Conservation (phyloP, 2,113 vertebrate genomes). For the Coryphaenoides rupestris region DNA sequence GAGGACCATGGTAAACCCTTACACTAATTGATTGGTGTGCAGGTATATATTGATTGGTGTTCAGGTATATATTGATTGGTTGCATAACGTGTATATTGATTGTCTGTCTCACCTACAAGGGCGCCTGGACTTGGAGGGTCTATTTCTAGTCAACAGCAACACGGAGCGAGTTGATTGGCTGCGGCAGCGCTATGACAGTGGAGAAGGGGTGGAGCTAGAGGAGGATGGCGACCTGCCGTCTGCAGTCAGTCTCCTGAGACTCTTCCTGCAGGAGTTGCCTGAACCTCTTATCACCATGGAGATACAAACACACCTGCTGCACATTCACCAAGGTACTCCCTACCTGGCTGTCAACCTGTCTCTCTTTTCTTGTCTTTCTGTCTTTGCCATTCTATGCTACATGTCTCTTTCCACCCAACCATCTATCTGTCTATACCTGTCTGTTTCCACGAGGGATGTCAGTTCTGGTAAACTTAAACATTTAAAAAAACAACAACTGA, state of each 20-base stretch:
- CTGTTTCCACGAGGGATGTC: too few relatives aligned
- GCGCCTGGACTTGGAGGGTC: constrained; percentile 91
- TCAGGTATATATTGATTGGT: neutral
- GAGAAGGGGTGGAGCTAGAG: constrained; percentile 93
- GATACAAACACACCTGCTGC: constrained; percentile 87
- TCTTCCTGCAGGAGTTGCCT: constrained; percentile 97
- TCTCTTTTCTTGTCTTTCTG: too few relatives aligned
- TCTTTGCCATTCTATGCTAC: too few relatives aligned
- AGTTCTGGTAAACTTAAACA: too few relatives aligned
- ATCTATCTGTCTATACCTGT: too few relatives aligned
- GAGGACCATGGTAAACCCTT: constrained; percentile 89
- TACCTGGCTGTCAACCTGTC: too few relatives aligned
- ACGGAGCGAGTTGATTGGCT: constrained; percentile 97
- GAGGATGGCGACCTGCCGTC: constrained; percentile 95
- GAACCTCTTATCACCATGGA: constrained; percentile 89
- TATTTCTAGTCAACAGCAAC: constrained; percentile 96
- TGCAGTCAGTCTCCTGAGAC: constrained; percentile 93
- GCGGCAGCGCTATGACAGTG: constrained; percentile 90
- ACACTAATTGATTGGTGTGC: neutral
- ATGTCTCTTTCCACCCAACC: too few relatives aligned
- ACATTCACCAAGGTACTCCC: constrained; percentile 95
- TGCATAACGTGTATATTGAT: constrained; percentile 5
- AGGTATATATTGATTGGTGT: neutral
- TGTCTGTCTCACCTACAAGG: constrained; percentile 60
- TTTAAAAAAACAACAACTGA: too few relatives aligned